Base-by-base conservation (phyloP, 2,888 invertebrate genomes). In the Nysson spinosus region DNA sequence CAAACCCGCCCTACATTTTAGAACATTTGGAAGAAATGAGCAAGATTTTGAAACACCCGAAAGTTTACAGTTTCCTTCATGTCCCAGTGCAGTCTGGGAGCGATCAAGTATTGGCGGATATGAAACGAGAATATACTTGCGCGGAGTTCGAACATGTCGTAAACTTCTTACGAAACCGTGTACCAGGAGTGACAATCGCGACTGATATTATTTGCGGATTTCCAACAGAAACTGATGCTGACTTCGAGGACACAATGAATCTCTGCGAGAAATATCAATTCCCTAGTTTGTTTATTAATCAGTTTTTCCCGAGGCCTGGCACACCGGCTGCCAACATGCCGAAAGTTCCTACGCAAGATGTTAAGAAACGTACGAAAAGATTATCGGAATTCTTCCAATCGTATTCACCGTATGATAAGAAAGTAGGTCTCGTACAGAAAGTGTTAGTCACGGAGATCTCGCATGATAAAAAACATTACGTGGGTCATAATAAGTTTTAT, bases 121-220 rank as follows among this genome's bases (percentile, higher is more conserved):
- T 99, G 99, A 97, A 96, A 88, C 89, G 99, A 26, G 98, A 99
- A 86, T 99, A 99, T 88, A 92, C 92, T 5, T 87, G 93, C n/a
- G 91, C 90, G 0, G 97, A 99, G 82, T 99, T 99, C 85, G 93
- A 95, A 82, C 90, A 90, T 30, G 96, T 99, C 6, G 97, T 97
- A 0, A 91, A 97, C 80, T 96, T 92, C 82, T 89, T 99, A 16
- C 91, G 91, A 72, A 89, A 92, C 56, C 91, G 90, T 93, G 96
- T 99, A 0, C 93, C 95, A 0, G 95, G 94, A 1, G 90, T 98
- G 46, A 98, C 96, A 9, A 95, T 99, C 80, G 98, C 98, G 0
- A 99, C 99, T 0, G 99, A 99, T 85, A 95, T 99, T 39, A 99
- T 99, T 80, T 98, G 98, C 87, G 99, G 99, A 0, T 99, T 99